Conservation (phyloP, 30 jellyfish, hydroid and myxozoan species). For the Cassiopea xamachana region DNA sequence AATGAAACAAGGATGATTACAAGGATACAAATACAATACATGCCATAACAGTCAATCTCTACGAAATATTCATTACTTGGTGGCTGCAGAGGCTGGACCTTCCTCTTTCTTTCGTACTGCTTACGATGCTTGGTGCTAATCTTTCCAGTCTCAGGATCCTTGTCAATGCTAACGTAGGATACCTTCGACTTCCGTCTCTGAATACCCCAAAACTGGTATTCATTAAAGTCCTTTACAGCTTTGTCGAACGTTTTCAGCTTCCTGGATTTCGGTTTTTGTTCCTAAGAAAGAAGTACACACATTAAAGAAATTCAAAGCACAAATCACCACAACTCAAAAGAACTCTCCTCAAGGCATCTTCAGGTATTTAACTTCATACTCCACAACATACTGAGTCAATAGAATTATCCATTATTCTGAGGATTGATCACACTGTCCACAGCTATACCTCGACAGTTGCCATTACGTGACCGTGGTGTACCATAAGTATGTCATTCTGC, state of each 20-base stretch:
- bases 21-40: not conserved
- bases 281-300: not conserved
- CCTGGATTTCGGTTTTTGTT: not conserved
- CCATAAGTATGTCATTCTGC: not conserved
- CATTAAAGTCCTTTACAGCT: not conserved
- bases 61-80: not conserved
- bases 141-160: not conserved
- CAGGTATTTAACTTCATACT: not conserved
- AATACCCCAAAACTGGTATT: not conserved
- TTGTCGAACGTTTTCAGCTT: not conserved
- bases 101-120: not conserved
- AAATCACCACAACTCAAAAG: not conserved
- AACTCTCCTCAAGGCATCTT: not conserved
- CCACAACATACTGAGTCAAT: not conserved
- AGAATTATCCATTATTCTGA: not conserved
- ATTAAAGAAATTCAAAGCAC: not conserved
- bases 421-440: not conserved
- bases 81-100: not conserved
- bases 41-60: not conserved
- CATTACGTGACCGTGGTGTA: not conserved
- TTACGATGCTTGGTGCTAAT: not conserved
- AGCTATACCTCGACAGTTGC: not conserved
- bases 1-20: not conserved
- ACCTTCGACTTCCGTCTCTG: not conserved
- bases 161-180: not conserved